A percentile compares a stretch with the other conserved stretches of the same genome.
Conservation (phyloP, 2,113 vertebrate genomes). For the Hiodon alosoides region DNA sequence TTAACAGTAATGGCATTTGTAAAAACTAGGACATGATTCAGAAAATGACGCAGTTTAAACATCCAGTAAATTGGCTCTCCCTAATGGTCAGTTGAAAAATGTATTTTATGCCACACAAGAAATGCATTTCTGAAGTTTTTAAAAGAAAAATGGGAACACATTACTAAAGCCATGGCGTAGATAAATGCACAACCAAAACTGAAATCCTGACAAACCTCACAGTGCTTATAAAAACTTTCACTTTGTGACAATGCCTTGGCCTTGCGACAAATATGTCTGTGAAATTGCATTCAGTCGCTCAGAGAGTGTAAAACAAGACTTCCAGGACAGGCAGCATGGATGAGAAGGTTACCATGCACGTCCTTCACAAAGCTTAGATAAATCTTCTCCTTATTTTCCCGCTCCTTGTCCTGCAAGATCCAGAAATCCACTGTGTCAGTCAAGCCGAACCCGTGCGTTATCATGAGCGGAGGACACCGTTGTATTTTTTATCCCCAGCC, state of each 20-base stretch:
- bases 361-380: constrained; percentile 46
- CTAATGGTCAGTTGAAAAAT: no score
- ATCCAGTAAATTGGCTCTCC: no score
- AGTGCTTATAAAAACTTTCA: not conserved
- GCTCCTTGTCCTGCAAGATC: constrained; percentile 38
- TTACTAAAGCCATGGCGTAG: not conserved
- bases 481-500: constrained; percentile 50
- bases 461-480: constrained; percentile 50
- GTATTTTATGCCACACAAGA: constrained; percentile 9
- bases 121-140: not conserved
- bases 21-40: no score
- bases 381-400: constrained; percentile 29
- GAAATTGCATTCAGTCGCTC: constrained; percentile 50
- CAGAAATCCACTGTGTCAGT: constrained; percentile 60
- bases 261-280: not conserved
- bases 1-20: no score
- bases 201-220: not conserved
- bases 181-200: not conserved
- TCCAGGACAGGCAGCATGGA: constrained; percentile 48
- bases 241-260: not conserved
- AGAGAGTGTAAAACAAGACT: constrained; percentile 57
- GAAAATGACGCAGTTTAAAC: no score
- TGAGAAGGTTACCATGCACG: constrained; percentile 56
- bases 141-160: constrained; percentile 11
- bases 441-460: constrained; percentile 61